These are phyloP conservation scores for Caenorhabditis latens DNA, from an alignment of 1,140 invertebrate genomes.

Conservation along the genomic window DNA sequence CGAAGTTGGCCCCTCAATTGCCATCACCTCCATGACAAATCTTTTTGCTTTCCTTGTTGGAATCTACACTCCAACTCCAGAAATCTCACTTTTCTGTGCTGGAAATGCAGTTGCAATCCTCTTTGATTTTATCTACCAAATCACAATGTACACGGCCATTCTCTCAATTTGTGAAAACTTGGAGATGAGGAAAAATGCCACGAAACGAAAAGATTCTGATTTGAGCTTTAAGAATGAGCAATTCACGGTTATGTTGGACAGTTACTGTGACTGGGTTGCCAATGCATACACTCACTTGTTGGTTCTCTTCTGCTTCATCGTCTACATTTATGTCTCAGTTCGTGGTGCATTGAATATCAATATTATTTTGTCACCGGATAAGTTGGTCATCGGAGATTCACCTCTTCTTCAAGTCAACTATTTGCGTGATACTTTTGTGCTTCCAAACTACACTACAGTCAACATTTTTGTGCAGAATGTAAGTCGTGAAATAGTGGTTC, in stretches of 20 bases:
- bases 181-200: constrained; percentile 63
- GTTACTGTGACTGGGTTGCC: constrained; percentile 62
- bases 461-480: constrained; percentile 71
- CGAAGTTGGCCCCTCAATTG: constrained; percentile 71
- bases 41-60: constrained; percentile 71
- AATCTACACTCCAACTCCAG: constrained; percentile 74
- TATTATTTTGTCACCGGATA: constrained; percentile 75
- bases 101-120: constrained; percentile 73
- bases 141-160: constrained; percentile 70
- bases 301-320: constrained; percentile 69
- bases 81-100: constrained; percentile 71
- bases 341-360: constrained; percentile 71
- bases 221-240: constrained; percentile 32
- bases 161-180: constrained; percentile 63
- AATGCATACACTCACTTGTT: constrained; percentile 73
- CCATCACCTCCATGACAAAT: constrained; percentile 73
- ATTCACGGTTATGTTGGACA: constrained; percentile 50
- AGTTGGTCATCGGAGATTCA: constrained; percentile 77
- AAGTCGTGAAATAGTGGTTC: neutral
- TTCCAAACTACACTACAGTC: constrained; percentile 71
- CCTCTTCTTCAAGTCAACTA: constrained; percentile 73
- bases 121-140: constrained; percentile 71
- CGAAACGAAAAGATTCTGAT: constrained; percentile 53
- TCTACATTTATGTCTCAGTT: constrained; percentile 72
- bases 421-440: constrained; percentile 69